A percentile compares a stretch with the other conserved stretches of the same genome.
Conservation (phyloP, 2,797 vertebrate genomes). For the Sebastes cheni region DNA sequence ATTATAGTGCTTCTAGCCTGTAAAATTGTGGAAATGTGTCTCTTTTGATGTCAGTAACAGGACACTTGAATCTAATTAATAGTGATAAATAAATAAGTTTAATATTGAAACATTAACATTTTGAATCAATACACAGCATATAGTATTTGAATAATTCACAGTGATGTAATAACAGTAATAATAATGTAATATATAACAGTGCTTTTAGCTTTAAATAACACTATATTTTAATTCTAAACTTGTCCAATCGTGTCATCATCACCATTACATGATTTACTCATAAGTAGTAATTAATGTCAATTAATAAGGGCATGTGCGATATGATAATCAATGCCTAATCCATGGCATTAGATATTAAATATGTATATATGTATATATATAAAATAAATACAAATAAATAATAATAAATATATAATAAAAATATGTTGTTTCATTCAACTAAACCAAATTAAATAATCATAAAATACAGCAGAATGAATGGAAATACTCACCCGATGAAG, state of each 20-base stretch:
- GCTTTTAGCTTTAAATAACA: not conserved
- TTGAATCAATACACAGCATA: not conserved
- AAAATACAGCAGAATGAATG: not conserved
- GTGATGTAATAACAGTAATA: not conserved
- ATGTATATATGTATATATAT: too few species aligned
- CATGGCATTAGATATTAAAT: not conserved
- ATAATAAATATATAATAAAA: too few species aligned
- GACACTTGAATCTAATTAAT: not conserved
- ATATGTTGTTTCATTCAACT: not conserved
- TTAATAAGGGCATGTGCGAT: not conserved
- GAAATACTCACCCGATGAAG: constrained; percentile 89
- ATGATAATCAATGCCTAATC: not conserved
- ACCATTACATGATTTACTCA: not conserved
- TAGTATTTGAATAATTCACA: not conserved
- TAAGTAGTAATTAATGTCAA: not conserved
- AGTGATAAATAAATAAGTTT: not conserved
- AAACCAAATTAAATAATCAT: not conserved
- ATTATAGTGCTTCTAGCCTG: not conserved
- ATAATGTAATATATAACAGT: not conserved
- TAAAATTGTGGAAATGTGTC: not conserved
- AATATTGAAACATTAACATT: not conserved
- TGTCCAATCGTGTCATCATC: not conserved
- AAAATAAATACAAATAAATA: not conserved
- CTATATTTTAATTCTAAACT: not conserved
- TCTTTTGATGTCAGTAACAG: not conserved